Conservation (phyloP, 2,113 vertebrate genomes). For the Camelus bactrianus region DNA sequence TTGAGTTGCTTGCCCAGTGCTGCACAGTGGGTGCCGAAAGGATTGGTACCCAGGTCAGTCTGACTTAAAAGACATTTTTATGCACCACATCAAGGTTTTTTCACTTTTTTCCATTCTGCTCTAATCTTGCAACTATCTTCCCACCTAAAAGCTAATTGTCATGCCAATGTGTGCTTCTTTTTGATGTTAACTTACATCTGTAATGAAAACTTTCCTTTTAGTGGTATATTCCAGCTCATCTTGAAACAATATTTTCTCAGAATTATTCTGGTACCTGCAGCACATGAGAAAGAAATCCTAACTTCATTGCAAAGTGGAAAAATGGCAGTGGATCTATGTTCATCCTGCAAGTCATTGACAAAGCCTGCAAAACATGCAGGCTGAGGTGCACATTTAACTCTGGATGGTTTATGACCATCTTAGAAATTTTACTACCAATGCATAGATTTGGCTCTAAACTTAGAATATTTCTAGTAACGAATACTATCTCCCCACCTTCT, state of each 20-base stretch:
- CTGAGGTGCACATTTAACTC: neutral
- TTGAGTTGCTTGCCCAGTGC: too few relatives aligned
- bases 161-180: neutral
- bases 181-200: neutral
- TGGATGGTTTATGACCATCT: neutral
- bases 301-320: neutral
- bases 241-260: neutral
- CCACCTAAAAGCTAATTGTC: neutral
- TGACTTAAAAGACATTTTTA: neutral
- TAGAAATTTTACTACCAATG: slow-evolving; percentile 43
- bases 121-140: neutral
- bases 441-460: neutral
- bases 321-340: neutral
- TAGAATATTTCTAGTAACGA: slow-evolving; percentile 39
- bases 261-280: neutral
- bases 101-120: neutral
- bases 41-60: neutral
- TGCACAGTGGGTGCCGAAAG: neutral
- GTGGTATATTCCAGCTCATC: neutral
- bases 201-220: neutral
- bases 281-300: neutral
- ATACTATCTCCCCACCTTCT: neutral
- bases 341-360: neutral
- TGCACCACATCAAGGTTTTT: neutral
- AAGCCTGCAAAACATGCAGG: neutral